Percentiles rank a stretch among this genome's conserved stretches.
These are phyloP conservation scores for Scaptomyza parva DNA, from an alignment of 2,888 invertebrate species.

Conservation along the genomic window DNA sequence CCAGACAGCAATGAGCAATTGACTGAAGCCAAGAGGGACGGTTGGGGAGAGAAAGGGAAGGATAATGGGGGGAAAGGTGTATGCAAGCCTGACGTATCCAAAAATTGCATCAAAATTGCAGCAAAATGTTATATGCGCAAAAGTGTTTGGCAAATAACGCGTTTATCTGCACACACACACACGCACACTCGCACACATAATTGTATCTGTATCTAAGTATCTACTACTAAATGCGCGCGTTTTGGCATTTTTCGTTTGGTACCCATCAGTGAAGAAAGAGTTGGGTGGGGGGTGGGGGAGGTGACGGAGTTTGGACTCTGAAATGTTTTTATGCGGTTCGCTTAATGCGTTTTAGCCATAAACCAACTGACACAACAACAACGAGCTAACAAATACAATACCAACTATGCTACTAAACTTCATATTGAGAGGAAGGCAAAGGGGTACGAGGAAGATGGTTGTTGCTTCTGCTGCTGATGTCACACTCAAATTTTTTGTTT, in stretches of 20 bases:
- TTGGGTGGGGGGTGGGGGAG: too few species aligned
- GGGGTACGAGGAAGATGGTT: neutral
- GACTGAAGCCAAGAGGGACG: too few species aligned
- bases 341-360: slow-evolving; percentile 79
- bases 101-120: slow-evolving; percentile 71
- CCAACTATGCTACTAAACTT: slow-evolving; percentile 38
- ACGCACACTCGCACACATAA: neutral
- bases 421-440: neutral
- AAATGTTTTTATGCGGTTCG: slow-evolving; percentile 80
- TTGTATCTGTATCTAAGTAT: slow-evolving; percentile 29
- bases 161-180: slow-evolving; percentile 24
- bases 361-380: slow-evolving; percentile 66
- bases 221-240: slow-evolving; percentile 1
- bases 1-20: slow-evolving; percentile 16
- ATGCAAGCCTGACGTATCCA: slow-evolving; percentile 26
- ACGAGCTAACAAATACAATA: slow-evolving; percentile 47
- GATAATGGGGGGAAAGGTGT: neutral
- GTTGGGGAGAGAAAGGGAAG: slow-evolving; percentile 3
- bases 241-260: slow-evolving; percentile 50
- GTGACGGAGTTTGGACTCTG: slow-evolving; percentile 30
- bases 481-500: slow-evolving; percentile 17
- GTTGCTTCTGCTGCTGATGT: neutral
- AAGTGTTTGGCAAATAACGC: slow-evolving; percentile 73
- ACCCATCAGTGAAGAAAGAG: slow-evolving; percentile 53
- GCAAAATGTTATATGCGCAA: slow-evolving; percentile 71